phyloP scores from a whole-genome alignment of 1,140 invertebrate genomes.

The Bombus confusus region DNA sequence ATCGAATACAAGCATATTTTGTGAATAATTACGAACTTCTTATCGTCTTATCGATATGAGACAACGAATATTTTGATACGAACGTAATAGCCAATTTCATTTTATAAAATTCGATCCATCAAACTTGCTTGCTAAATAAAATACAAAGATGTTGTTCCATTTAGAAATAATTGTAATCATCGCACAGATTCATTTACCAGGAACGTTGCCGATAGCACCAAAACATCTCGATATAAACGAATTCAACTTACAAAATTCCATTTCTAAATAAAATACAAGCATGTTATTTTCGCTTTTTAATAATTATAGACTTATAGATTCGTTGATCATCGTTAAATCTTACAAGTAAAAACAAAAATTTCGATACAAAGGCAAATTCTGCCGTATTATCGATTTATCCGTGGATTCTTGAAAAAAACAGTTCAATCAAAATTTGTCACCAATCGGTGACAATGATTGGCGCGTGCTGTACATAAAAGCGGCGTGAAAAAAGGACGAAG shows the following conservation, averaged over 20 bases:
- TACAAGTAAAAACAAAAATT: neutral
- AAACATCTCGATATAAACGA: neutral
- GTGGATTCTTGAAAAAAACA: conserved; percentile 6
- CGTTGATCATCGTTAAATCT: too few species aligned
- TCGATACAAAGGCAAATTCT: neutral
- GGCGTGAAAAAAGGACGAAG: neutral
- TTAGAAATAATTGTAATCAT: neutral
- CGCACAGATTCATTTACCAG: neutral
- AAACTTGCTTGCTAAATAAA: neutral
- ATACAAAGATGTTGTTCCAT: neutral
- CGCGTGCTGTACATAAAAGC: neutral
- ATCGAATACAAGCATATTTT: too few species aligned
- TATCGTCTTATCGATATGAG: too few species aligned
- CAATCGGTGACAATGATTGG: neutral
- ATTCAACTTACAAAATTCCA: neutral
- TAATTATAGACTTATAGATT: neutral
- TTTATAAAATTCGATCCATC: too few species aligned
- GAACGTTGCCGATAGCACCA: too few species aligned
- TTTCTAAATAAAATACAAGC: too few species aligned
- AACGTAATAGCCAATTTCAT: too few species aligned
- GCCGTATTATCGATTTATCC: neutral
- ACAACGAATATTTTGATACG: too few species aligned
- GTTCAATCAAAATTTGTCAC: neutral
- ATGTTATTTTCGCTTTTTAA: neutral
- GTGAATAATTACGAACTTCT: too few species aligned